These are phyloP conservation scores for Cynaeus angustus DNA, from an alignment of 2,888 invertebrate genomes.

Conservation along the genomic window DNA sequence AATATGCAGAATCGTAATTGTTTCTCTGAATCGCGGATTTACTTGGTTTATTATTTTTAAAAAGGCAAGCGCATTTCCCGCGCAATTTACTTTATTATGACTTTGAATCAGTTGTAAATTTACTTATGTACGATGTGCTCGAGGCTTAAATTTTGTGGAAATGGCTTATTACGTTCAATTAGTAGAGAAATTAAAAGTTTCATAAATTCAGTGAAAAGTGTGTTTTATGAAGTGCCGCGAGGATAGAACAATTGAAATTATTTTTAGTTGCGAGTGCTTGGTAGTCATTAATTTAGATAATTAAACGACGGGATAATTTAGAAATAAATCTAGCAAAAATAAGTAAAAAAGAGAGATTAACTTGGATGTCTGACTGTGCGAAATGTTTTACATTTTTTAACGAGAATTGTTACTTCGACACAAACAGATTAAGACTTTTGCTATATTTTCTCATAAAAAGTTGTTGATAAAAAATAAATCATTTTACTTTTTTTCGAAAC, in stretches of 20 bases:
- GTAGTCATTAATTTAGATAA: neutral
- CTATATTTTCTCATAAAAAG: no score
- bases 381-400: no score
- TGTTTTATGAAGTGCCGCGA: slow-evolving; percentile 51
- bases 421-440: no score
- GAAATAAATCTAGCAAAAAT: no score
- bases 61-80: neutral
- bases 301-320: no score
- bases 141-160: slow-evolving; percentile 36
- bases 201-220: slow-evolving; percentile 47
- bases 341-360: no score
- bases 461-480: no score
- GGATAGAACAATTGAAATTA: slow-evolving; percentile 51
- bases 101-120: slow-evolving; percentile 32
- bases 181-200: slow-evolving; percentile 57
- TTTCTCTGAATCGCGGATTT: slow-evolving; percentile 19
- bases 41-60: slow-evolving; percentile 7
- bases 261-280: neutral
- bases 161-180: slow-evolving; percentile 56
- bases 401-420: no score
- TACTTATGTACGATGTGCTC: slow-evolving; percentile 27
- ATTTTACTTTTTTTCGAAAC: neutral
- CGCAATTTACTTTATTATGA: slow-evolving; percentile 16
- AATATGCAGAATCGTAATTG: slow-evolving; percentile 24
- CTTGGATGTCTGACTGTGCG: no score